A percentile compares a stretch with the other conserved stretches of the same genome.
Evolutionary conservation across 53 echinoderm and acorn worm genomes (phyloP).

Genomic region (Mesocentrotus franciscanus): DNA sequence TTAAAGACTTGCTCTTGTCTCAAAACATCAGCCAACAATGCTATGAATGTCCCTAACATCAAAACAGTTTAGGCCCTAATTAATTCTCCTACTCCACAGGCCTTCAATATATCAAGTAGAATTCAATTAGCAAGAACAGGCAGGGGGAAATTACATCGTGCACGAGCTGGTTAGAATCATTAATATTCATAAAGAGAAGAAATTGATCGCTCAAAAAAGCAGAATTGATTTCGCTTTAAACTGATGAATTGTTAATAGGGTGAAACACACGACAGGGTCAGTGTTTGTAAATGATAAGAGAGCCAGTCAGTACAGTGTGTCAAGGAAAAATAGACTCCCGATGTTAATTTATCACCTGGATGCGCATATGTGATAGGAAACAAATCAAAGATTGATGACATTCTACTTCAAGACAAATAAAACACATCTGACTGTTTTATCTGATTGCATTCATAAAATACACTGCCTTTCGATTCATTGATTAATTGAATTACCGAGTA

Average conservation of each 20-base stretch:
- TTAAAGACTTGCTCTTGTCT: too few relatives aligned
- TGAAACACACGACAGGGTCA: neutral
- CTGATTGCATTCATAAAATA: too few relatives aligned
- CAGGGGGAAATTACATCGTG: neutral
- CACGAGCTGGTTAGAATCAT: neutral
- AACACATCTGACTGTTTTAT: too few relatives aligned
- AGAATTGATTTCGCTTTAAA: neutral
- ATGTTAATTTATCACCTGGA: too few relatives aligned
- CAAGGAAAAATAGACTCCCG: too few relatives aligned
- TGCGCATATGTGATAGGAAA: too few relatives aligned
- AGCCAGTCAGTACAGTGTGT: neutral
- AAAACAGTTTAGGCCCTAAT: neutral
- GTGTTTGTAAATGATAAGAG: neutral
- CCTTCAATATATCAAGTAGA: neutral
- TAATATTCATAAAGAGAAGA: neutral
- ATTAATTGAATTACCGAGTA: too few relatives aligned
- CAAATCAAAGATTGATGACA: too few relatives aligned
- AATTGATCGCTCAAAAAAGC: neutral
- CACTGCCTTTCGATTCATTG: too few relatives aligned
- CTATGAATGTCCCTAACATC: neutral
- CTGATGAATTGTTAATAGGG: neutral
- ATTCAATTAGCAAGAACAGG: neutral
- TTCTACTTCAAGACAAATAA: too few relatives aligned
- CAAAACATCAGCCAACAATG: too few relatives aligned
- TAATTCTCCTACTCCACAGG: neutral